Evolutionary conservation across 1,140 invertebrate genomes (phyloP), one percentile per base, ranked within the genome.

Genomic region (Bombyx mandarina): DNA sequence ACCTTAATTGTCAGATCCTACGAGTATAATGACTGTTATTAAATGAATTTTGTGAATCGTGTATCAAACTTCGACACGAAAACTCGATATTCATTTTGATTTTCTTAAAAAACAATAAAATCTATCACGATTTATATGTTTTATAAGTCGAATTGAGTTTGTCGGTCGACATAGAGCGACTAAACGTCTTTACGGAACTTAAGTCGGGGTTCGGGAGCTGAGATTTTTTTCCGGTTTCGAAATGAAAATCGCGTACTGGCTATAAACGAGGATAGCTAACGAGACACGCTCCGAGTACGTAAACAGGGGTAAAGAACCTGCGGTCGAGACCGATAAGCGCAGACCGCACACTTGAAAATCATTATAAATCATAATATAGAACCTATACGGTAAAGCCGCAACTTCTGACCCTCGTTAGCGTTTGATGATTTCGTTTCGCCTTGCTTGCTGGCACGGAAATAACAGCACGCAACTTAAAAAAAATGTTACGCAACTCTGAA

Each of bases 301-400:
- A 59, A 59, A 55, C 60, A 69, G 69, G 71, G 78, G 78, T 81
- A 77, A 81, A 80, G 77, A 81, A 79, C 77, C 75, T 72, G 54
- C 55, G 62, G 46, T 18, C 69, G 63, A 68, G 66, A 66, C 55
- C 68, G 80, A 83, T 83, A 83, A 79, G 67, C 57, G 64, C 60
- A 63, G 65, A 62, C 65, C 75, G 67, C 73, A 75, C 66, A 68
- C 71, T 76, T 60, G 65, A 56, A 68, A 64, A 72, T 73, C 70
- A 75, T 77, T 77, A 79, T 82, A 79, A 82, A 79, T 78, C 77
- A 79, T 70, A 6, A 51, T 51, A 42, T 26, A 51, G 8, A 51
- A 35, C 42, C 26, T 7, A 73, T 67, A 78, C 67, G 7, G 61
- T 70, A 73, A 64, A 70, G 58, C 60, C 55, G 62, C 67, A 76